phyloP scores from a whole-genome alignment of 2,888 invertebrate species.

The Entomobrya proxima region DNA sequence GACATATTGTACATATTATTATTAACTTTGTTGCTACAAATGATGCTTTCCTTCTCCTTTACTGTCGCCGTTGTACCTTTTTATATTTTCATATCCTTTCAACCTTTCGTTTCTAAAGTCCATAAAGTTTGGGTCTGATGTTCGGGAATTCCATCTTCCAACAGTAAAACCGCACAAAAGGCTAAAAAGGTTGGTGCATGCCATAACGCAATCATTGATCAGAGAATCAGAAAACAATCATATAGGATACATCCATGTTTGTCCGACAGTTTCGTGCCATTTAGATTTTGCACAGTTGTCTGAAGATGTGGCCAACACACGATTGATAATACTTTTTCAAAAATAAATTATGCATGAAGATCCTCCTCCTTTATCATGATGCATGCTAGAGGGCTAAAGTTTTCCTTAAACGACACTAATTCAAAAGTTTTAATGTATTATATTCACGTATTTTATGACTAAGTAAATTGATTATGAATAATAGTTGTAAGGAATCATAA shows the following conservation, averaged over 20 bases:
- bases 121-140: background rate
- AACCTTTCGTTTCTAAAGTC: background rate
- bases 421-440: no score
- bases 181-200: background rate
- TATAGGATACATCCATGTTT: background rate
- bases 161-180: slow-evolving; percentile 24
- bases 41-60: no score
- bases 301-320: background rate
- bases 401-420: no score
- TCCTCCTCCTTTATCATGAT: background rate
- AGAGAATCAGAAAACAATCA: background rate
- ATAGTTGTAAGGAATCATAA: no score
- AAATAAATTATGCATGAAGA: background rate
- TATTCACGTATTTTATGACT: background rate
- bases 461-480: no score
- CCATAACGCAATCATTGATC: slow-evolving; percentile 5
- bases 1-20: no score
- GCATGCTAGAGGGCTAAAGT: no score
- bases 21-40: no score
- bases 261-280: slow-evolving; percentile 36
- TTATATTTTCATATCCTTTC: no score
- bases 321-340: background rate
- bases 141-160: background rate
- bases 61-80: no score
- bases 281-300: background rate